Base-by-base conservation (phyloP, 2,888 invertebrate species). In the Theretra japonica region DNA sequence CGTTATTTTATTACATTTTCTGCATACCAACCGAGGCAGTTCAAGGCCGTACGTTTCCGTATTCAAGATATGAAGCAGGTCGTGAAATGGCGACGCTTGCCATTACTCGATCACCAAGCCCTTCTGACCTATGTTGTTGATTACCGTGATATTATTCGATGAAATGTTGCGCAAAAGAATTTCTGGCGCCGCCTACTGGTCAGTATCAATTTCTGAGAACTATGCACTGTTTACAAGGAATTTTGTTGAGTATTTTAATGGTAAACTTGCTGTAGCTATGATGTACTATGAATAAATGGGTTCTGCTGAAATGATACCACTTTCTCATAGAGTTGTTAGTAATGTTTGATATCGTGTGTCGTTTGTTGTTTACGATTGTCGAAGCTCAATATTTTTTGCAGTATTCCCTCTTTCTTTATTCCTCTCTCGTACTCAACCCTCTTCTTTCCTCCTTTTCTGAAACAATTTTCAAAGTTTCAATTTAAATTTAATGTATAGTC, bases 31-130 rank as follows among this genome's bases (percentile, higher is more conserved):
- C 48, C 6, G 41, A 7, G 53, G 65, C 21, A 41, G 5, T 41
- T 41, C 65, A 48, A 65, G 65, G 65, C 23, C 65, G 15, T 6
- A 19, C 3, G 5, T 28, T 60, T n/a, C 33, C 6, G 59, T 28
- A 30, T 30, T 41, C 17, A 41, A 33, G 62, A 65, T 48, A 28
- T 53, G 30, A 30, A 21, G 59, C 59, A 62, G 19, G 19, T 53
- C 41, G 30, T 70, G 60, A 62, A 30, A 62, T 60, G 50, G 30
- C 60, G 60, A 23, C 41, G 48, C 11, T 65, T 65, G 65, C 23
- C 48, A 48, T 65, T 62, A 62, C 59, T 25, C 62, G 65, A 48
- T 19, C 33, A 33, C 60, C 60, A 19, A 70, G 60, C 70, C 70
- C 53, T 70, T 70, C 21, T 70, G 60, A 70, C 60, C 60, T 70